Evolutionary conservation across 2,797 vertebrate genomes (phyloP), one percentile per base, ranked within the genome.

Genomic region (Rallus crepitans): DNA sequence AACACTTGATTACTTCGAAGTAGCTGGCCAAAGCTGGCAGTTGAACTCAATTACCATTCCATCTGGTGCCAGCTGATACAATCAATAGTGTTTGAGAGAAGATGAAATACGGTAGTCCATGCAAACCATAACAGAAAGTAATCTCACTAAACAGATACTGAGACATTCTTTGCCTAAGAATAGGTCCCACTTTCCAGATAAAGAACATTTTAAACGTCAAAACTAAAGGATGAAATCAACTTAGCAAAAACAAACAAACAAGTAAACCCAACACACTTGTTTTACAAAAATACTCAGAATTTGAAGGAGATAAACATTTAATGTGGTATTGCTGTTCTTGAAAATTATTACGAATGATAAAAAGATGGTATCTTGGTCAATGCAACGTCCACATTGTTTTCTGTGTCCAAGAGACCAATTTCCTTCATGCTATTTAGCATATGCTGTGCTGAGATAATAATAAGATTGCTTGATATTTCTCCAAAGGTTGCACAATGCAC

Each of bases 1-100:
- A 93, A 77, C 3, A 24, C 77, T 63, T 92, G 7, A 39, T 75
- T 95, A 90, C 61, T 93, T 83, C 79, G 76, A 73, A 71, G 61
- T n/a, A 92, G 40, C 45, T 81, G 28, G 75, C 77, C 82, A 82
- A 40, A 76, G 39, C 28, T 93, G 47, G 45, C 73, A 84, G 90
- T 57, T 96, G 77, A 95, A 97, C 71, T 91, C 59, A 95, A 64
- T 94, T 95, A 89, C 12, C 5, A 81, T 92, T 78, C 60, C n/a
- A 83, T 57, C 52, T 83, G 56, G 61, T 89, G 40, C 35, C 48
- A 78, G 60, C 17, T 86, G 90, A 95, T 76, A 91, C 2, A 82
- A 60, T 61, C 55, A 89, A 56, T 24, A 92, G 78, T 37, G 18
- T 53, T 71, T 42, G 70, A 94, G 13, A 88, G 77, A 75, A 83